Evolutionary conservation across 2,113 vertebrate genomes (phyloP), one percentile per base, ranked within the genome.

Genomic region (Zapus hudsonius): DNA sequence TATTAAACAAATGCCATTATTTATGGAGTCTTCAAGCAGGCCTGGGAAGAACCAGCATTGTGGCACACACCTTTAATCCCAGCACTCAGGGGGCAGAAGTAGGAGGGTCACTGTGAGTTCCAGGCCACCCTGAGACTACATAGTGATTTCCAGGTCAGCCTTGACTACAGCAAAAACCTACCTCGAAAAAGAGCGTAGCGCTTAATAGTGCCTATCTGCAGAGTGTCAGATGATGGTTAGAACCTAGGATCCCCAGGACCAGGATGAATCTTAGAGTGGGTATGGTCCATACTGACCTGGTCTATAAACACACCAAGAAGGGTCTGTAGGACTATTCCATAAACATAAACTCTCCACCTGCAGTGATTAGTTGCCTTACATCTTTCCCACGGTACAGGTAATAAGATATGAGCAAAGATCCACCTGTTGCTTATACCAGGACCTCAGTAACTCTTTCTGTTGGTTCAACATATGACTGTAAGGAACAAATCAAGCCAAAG

Each of bases 161-260:
- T n/a, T n/a, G n/a, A n/a, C n/a, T n/a, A n/a, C n/a, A n/a, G n/a
- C n/a, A n/a, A n/a, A n/a, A n/a, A n/a, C n/a, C n/a, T n/a, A n/a
- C n/a, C n/a, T n/a, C n/a, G n/a, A n/a, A n/a, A n/a, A n/a, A n/a
- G n/a, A n/a, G n/a, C n/a, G n/a, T n/a, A n/a, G n/a, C n/a, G n/a
- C n/a, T n/a, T 15, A 69, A 6, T 78, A 44, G 40, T 25, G 29
- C 13, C 63, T 44, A 5, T 59, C 7, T 13, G 2, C 0, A 27
- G 0, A 5, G 1, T 29, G 12, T 33, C 5, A n/a, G 22, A 40
- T 52, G 70, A 33, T 31, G 3, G 0, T 16, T 16, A 25, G 33
- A 78, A 66, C 6, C 12, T 78, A 63, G 13, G 47, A 73, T 31
- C 33, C 22, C n/a, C 7, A 61, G 44, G 20, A 12, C 17, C 9